phyloP scores from a whole-genome alignment of 1,140 invertebrate species.

The Drosophila subpulchrella region DNA sequence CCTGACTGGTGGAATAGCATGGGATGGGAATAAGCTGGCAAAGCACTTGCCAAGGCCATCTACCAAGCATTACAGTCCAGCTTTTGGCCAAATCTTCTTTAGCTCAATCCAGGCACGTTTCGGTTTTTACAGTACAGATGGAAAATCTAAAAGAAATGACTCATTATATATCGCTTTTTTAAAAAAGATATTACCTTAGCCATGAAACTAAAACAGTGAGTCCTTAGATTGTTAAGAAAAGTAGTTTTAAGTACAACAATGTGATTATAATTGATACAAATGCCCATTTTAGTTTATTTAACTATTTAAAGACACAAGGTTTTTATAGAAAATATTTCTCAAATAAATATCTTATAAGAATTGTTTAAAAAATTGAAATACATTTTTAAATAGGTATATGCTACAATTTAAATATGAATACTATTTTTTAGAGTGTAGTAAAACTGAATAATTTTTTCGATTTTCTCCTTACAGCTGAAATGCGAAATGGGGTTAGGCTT shows the following conservation, averaged over 20 bases:
- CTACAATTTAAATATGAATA: too few species aligned
- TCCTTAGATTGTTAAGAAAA: too few species aligned
- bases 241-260: too few species aligned
- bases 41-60: constrained; percentile 28
- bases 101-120: constrained; percentile 37
- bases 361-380: too few species aligned
- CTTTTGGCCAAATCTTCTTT: constrained; percentile 29
- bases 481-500: not conserved
- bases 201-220: too few species aligned
- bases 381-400: too few species aligned
- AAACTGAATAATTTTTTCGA: not conserved
- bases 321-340: too few species aligned
- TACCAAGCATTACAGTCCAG: constrained; percentile 30
- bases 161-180: not conserved
- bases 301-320: too few species aligned
- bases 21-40: constrained; percentile 17
- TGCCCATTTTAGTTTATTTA: too few species aligned
- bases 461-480: not conserved
- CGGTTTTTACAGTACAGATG: not conserved
- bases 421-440: too few species aligned
- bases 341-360: too few species aligned
- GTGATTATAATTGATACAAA: too few species aligned
- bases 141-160: not conserved
- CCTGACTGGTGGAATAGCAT: not conserved
- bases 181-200: not conserved